These are phyloP conservation scores for Penaeus chinensis DNA, from an alignment of 1,140 invertebrate genomes.

Conservation along the genomic window DNA sequence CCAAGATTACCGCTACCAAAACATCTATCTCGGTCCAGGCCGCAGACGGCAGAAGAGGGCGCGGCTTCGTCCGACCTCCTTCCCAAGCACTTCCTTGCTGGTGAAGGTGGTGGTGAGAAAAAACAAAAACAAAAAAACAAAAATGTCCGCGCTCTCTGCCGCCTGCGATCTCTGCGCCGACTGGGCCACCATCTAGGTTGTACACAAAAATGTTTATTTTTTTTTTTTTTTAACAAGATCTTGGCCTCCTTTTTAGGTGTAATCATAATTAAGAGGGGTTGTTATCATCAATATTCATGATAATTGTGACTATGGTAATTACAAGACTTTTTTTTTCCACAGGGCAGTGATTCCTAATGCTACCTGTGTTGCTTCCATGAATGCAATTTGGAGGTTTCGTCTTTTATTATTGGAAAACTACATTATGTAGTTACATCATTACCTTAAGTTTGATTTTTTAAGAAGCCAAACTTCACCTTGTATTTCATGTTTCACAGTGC, in stretches of 20 bases:
- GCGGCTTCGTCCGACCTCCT: conserved; percentile 4
- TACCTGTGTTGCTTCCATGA: conserved; percentile 54
- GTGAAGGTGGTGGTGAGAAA: conserved; percentile 14
- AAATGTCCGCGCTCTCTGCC: not conserved
- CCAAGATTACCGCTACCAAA: conserved; percentile 47
- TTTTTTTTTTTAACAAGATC: conserved; percentile 3
- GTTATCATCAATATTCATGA: conserved; percentile 53
- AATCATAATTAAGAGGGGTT: conserved; percentile 48
- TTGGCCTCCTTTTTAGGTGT: conserved; percentile 53
- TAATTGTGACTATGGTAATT: conserved; percentile 58
- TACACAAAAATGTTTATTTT: conserved; percentile 43
- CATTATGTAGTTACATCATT: conserved; percentile 58
- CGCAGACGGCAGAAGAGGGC: conserved; percentile 20
- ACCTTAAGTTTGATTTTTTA: conserved; percentile 61
- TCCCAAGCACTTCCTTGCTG: conserved; percentile 4
- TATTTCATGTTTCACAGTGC: conserved; percentile 61
- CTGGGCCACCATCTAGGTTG: conserved; percentile 58
- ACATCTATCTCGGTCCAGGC: conserved; percentile 54
- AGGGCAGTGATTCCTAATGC: conserved; percentile 41
- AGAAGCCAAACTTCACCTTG: conserved; percentile 61
- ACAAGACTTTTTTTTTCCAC: conserved; percentile 50
- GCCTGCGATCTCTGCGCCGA: conserved; percentile 25
- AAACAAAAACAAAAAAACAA: too few relatives aligned
- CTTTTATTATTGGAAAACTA: conserved; percentile 59
- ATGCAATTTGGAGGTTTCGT: conserved; percentile 61